phyloP scores from a whole-genome alignment of 2,888 invertebrate genomes.

The Oasisia sp. region DNA sequence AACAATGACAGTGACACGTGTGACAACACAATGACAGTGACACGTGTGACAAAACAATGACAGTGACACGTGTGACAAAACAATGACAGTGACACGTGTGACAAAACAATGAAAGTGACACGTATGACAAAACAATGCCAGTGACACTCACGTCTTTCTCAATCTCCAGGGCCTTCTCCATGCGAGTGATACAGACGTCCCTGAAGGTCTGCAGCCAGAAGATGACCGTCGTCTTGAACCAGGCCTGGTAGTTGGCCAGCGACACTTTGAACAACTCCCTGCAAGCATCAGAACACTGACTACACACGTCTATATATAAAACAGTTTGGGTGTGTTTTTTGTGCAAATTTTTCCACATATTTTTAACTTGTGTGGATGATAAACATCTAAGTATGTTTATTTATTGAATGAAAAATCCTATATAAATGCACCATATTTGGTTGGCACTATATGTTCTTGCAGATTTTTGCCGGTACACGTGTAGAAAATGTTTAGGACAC shows the following conservation, averaged over 20 bases:
- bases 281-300: slow-evolving; percentile 31
- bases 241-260: slow-evolving; percentile 54
- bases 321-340: too few relatives aligned
- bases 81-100: background rate
- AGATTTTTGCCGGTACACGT: too few relatives aligned
- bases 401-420: too few relatives aligned
- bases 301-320: background rate
- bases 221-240: slow-evolving; percentile 58
- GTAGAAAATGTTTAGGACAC: too few relatives aligned
- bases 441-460: too few relatives aligned
- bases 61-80: slow-evolving; percentile 17
- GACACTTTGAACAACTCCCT: slow-evolving; percentile 56
- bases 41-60: background rate
- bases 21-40: too few relatives aligned
- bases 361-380: too few relatives aligned
- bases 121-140: background rate
- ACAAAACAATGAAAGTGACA: background rate
- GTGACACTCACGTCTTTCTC: slow-evolving; percentile 56
- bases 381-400: too few relatives aligned
- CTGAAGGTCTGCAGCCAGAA: slow-evolving; percentile 62
- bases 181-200: slow-evolving; percentile 53
- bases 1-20: slow-evolving; percentile 13
- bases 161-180: slow-evolving; percentile 59
- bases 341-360: too few relatives aligned
- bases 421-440: too few relatives aligned